phyloP scores from a whole-genome alignment of 2,113 vertebrate species.

The Corydoras maculifer region DNA sequence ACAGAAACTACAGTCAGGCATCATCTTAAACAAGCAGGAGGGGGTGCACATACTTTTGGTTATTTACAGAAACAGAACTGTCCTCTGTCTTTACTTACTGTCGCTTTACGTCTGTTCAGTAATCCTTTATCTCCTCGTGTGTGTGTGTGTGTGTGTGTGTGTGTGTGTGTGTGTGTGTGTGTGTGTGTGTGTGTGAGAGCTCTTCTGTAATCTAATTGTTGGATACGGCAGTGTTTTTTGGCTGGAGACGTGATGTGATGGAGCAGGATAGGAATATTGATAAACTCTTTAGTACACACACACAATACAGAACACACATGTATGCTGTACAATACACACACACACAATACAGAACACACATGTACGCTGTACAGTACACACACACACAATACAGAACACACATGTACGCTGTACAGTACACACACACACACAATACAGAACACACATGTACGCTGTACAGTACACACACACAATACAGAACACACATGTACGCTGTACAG shows the following conservation, averaged over 20 bases:
- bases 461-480: no score
- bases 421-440: no score
- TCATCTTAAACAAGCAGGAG: no score
- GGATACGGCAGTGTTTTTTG: constrained; percentile 17
- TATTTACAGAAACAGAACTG: background rate
- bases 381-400: no score
- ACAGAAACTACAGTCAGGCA: no score
- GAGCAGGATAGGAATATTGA: constrained; percentile 23
- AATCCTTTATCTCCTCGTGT: background rate
- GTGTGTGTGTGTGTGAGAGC: background rate
- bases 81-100: background rate
- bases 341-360: background rate
- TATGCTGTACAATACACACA: background rate
- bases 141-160: constrained; percentile 17
- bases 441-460: no score
- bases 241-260: background rate
- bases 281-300: constrained; percentile 14
- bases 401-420: no score
- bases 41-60: no score
- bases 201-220: constrained; percentile 12
- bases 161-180: constrained; percentile 19
- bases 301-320: background rate
- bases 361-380: background rate
- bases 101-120: background rate
- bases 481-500: no score